These are phyloP conservation scores for Tyria jacobaeae DNA, from an alignment of 2,888 invertebrate species.

Conservation along the genomic window DNA sequence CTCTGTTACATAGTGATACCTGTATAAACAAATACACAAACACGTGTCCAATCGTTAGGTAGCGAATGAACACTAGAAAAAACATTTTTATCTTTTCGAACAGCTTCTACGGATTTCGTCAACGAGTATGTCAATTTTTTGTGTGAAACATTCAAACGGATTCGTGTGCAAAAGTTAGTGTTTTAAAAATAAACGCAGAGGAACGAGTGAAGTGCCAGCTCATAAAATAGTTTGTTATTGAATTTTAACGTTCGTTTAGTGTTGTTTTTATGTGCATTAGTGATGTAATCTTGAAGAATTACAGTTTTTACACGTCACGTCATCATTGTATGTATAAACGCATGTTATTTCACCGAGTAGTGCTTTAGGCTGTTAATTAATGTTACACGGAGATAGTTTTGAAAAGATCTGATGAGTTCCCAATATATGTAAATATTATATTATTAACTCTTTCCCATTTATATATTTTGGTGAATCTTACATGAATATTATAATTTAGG, in stretches of 20 bases:
- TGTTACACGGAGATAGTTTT: background rate
- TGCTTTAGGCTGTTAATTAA: background rate
- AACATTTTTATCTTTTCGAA: slow-evolving; percentile 8
- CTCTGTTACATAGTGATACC: background rate
- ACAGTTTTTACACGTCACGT: background rate
- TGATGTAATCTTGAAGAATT: background rate
- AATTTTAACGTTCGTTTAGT: slow-evolving; percentile 10
- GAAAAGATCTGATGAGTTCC: no score
- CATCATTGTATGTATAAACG: background rate
- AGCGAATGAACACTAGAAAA: slow-evolving; percentile 8
- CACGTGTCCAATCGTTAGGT: slow-evolving; percentile 11
- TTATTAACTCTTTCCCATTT: no score
- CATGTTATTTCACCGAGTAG: background rate
- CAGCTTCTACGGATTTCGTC: slow-evolving; percentile 37
- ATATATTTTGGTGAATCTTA: no score
- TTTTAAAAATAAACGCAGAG: slow-evolving; percentile 43
- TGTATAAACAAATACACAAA: slow-evolving; percentile 8
- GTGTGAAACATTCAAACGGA: slow-evolving; percentile 33
- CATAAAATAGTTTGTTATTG: slow-evolving; percentile 35
- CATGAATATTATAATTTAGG: no score
- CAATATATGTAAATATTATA: no score
- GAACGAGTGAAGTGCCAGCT: slow-evolving; percentile 25
- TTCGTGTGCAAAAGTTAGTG: slow-evolving; percentile 50
- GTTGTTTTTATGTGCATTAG: slow-evolving; percentile 4
- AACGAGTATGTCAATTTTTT: slow-evolving; percentile 41